Evolutionary conservation across 1,140 invertebrate genomes (phyloP).

Genomic region (Hyposmocoma kahamanoa): DNA sequence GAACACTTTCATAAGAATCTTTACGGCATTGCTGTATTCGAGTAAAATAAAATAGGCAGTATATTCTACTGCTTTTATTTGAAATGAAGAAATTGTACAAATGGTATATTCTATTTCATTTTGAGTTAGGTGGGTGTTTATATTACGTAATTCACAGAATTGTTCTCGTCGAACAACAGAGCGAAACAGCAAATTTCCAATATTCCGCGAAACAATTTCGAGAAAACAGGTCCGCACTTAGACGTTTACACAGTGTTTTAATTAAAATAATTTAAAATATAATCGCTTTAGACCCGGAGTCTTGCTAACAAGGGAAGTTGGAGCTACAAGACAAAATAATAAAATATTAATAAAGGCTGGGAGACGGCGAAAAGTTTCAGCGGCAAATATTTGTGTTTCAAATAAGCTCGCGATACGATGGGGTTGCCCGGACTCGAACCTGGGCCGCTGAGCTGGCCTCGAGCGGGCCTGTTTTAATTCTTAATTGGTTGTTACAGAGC

Average conservation of each 20-base stretch:
- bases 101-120: too few species aligned
- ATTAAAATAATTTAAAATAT: slow-evolving; percentile 73
- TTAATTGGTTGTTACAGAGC: too few species aligned
- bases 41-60: too few species aligned
- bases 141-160: too few species aligned
- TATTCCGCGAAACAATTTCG: slow-evolving; percentile 23
- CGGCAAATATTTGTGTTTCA: slow-evolving; percentile 70
- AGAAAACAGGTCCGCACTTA: slow-evolving; percentile 35
- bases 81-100: too few species aligned
- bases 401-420: slow-evolving; percentile 63
- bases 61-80: too few species aligned
- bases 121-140: too few species aligned
- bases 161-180: too few species aligned
- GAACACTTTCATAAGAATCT: too few species aligned
- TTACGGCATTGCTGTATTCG: too few species aligned
- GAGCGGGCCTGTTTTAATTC: too few species aligned
- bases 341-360: slow-evolving; percentile 72
- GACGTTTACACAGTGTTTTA: slow-evolving; percentile 67
- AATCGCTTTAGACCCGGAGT: slow-evolving; percentile 64
- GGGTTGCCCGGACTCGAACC: slow-evolving; percentile 29
- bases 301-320: slow-evolving; percentile 65
- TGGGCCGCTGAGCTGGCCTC: too few species aligned
- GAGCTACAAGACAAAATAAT: slow-evolving; percentile 71
- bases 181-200: slow-evolving; percentile 15
- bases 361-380: slow-evolving; percentile 68